Base-by-base conservation (phyloP, 2,797 vertebrate genomes). In the Pantherophis alleghaniensis region DNA sequence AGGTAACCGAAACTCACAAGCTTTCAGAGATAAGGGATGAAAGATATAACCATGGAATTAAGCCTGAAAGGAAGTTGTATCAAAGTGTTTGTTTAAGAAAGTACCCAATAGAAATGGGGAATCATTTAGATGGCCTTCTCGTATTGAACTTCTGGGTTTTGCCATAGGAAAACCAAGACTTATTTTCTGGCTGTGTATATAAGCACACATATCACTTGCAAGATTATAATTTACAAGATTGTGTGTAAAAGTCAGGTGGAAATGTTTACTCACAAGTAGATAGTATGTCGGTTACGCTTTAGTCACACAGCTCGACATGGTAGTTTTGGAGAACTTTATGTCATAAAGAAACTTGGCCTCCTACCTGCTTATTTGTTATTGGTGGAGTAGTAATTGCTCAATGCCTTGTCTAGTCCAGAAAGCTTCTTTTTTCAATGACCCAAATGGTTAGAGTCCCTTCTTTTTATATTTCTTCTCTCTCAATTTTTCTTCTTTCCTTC, bases 1-100 rank as follows among this genome's bases (percentile, higher is more conserved):
- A 93, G 90, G 93, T 93, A 93, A 93, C 7, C 5, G 3, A 47
- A 63, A 18, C 83, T 57, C 69, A 26, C 51, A 22, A 26, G 59
- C 12, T 56, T 86, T 91, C n/a, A 56, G 55, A 86, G 1, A 56
- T 18, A 53, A 61, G 5, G 4, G 56, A 7, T 10, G 32, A 28
- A 47, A 57, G 12, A 2, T 24, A n/a, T 7, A 42, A 13, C 53
- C 26, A 3, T 60, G 18, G 26, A 88, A 86, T 88, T 61, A 28
- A 20, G 37, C 53, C 42, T 12, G 55, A 11, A 61, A 57, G 14
- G 55, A 16, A 28, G 16, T 56, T 60, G 24, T 53, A 60, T 22
- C 47, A 60, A 55, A 89, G 91, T 55, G 24, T 14, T 10, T 74
- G 66, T 9, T 14, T 20, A 51, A 51, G 37, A 59, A 32, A 2